phyloP scores from a whole-genome alignment of 2,797 vertebrate genomes.

The Luscinia megarhynchos region DNA sequence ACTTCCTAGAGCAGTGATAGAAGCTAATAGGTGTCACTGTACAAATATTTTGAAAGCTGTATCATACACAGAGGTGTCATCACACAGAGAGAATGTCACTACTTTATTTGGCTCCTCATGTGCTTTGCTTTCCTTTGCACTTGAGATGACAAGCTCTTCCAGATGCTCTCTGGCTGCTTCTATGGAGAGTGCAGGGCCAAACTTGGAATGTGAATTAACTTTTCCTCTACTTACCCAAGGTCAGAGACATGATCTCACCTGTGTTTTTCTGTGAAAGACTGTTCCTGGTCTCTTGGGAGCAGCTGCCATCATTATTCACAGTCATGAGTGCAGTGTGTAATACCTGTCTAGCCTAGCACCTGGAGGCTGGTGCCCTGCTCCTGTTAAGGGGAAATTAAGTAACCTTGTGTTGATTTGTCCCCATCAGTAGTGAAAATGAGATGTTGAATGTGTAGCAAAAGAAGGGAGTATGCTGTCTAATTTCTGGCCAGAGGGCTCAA shows the following conservation, averaged over 20 bases:
- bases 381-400: neutral
- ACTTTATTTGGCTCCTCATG: neutral
- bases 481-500: neutral
- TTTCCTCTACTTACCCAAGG: neutral
- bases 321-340: neutral
- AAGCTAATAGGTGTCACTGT: constrained; percentile 12
- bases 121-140: neutral
- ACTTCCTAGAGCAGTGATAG: neutral
- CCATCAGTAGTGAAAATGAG: neutral
- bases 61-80: neutral
- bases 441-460: neutral
- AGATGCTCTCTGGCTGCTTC: neutral
- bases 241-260: neutral
- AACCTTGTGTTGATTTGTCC: neutral
- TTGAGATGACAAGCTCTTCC: neutral
- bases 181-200: neutral
- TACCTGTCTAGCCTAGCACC: neutral
- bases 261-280: neutral
- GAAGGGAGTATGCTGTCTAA: neutral
- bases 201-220: neutral
- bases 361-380: neutral
- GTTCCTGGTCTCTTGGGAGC: neutral
- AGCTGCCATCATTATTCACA: neutral
- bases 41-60: neutral
- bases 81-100: neutral